These are phyloP conservation scores for Plectropomus leopardus DNA, from an alignment of 2,113 vertebrate species.

Conservation along the genomic window DNA sequence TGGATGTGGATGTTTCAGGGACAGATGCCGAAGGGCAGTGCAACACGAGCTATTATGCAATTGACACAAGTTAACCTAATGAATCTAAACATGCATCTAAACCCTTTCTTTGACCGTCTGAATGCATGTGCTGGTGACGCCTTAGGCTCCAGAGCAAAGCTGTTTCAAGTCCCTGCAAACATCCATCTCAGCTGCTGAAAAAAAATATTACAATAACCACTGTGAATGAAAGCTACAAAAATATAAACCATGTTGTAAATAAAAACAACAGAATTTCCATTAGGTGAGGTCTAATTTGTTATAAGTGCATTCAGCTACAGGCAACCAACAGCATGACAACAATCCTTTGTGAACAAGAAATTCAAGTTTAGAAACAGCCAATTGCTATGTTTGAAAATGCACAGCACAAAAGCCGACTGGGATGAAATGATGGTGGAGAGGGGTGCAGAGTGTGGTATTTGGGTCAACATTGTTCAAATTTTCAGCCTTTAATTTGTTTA, in stretches of 20 bases:
- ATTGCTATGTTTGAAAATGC: constrained; percentile 1
- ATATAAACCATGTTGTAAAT: not conserved
- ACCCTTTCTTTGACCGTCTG: not conserved
- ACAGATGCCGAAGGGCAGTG: not conserved
- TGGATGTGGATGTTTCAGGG: constrained; percentile 8
- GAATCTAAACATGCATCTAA: not conserved
- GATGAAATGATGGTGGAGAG: constrained; percentile 14
- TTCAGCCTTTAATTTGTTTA: constrained; percentile 63
- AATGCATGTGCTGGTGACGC: not conserved
- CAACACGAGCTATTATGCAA: not conserved
- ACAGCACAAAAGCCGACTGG: constrained; percentile 35
- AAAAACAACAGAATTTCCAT: not conserved
- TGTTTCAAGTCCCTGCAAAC: not conserved
- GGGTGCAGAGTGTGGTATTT: constrained; percentile 55
- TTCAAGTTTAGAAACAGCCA: constrained; percentile 12
- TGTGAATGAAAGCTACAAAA: not conserved
- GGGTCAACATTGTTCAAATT: constrained; percentile 65
- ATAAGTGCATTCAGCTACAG: not conserved
- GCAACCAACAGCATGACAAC: constrained; percentile 6
- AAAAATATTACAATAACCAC: not conserved
- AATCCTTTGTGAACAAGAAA: constrained; percentile 17
- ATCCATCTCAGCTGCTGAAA: not conserved
- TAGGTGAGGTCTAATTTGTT: not conserved
- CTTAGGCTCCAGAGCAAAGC: not conserved
- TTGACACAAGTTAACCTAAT: not conserved